phyloP scores from a whole-genome alignment of 2,113 vertebrate species.

The Cisticola juncidis region DNA sequence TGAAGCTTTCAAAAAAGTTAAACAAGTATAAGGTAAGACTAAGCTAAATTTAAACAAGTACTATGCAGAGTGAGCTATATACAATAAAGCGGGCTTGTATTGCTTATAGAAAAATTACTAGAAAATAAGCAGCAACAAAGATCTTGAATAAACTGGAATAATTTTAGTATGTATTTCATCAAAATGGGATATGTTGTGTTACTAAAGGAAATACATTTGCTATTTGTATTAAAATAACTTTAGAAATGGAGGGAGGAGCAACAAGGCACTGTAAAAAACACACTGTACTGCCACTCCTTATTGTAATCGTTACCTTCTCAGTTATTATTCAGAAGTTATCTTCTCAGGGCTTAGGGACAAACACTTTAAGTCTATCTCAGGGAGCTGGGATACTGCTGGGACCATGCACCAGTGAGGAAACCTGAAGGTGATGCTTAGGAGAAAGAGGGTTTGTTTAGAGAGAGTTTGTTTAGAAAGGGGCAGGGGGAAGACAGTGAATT shows the following conservation, averaged over 20 bases:
- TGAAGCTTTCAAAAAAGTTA: not conserved
- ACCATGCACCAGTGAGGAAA: not conserved
- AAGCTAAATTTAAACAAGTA: not conserved
- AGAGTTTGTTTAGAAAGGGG: no score
- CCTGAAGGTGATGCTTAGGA: not conserved
- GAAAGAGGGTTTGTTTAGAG: not conserved
- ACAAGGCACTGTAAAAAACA: not conserved
- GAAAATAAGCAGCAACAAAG: not conserved
- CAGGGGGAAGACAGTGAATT: not conserved
- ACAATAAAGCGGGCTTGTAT: not conserved
- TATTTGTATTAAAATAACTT: not conserved
- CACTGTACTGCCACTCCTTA: not conserved
- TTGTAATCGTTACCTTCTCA: not conserved
- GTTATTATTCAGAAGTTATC: no score
- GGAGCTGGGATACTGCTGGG: not conserved
- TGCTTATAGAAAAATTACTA: not conserved
- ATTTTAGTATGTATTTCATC: not conserved
- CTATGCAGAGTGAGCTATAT: not conserved
- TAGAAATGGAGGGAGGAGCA: not conserved
- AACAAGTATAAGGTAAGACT: not conserved
- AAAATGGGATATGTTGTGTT: not conserved
- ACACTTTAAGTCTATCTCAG: fast-evolving
- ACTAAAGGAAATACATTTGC: not conserved
- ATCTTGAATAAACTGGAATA: not conserved
- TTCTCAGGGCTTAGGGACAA: not conserved